Evolutionary conservation across 2,113 vertebrate genomes (phyloP).

Genomic region (Rhynchopsitta pachyrhyncha): DNA sequence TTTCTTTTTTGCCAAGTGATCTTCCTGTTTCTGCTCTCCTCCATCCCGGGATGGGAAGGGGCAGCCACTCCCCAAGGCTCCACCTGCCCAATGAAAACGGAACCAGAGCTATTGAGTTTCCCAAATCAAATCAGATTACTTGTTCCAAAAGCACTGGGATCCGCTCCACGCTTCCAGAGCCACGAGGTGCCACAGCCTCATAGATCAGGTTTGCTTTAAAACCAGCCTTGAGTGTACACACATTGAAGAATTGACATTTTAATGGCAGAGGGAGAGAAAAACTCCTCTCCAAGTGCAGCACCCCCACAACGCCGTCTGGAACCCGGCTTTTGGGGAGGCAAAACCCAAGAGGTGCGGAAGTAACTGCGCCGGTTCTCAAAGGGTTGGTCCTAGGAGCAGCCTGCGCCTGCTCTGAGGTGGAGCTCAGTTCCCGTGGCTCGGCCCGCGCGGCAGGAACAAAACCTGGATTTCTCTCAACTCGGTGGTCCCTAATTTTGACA

Average conservation of each 20-base stretch:
- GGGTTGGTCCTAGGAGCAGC: neutral
- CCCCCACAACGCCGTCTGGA: accelerated
- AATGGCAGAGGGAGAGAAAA: neutral
- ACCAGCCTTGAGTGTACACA: accelerated
- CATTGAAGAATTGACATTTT: neutral
- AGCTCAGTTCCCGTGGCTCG: neutral
- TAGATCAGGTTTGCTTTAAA: accelerated
- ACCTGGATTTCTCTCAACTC: neutral
- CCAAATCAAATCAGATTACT: neutral
- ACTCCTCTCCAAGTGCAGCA: neutral
- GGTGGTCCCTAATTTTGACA: neutral
- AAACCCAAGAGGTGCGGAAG: neutral
- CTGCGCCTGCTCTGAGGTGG: neutral
- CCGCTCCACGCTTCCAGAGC: accelerated
- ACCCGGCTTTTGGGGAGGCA: neutral
- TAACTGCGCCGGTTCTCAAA: neutral
- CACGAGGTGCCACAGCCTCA: neutral
- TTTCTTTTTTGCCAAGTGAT: neutral
- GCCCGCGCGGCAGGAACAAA: neutral
- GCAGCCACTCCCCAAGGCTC: neutral
- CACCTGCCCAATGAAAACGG: neutral
- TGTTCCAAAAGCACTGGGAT: neutral
- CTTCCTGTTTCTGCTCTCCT: neutral
- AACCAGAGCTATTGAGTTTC: accelerated
- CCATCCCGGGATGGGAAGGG: accelerated